Evolutionary conservation across 2,888 invertebrate species (phyloP).

Genomic region (Cataglyphis altisquamis): DNA sequence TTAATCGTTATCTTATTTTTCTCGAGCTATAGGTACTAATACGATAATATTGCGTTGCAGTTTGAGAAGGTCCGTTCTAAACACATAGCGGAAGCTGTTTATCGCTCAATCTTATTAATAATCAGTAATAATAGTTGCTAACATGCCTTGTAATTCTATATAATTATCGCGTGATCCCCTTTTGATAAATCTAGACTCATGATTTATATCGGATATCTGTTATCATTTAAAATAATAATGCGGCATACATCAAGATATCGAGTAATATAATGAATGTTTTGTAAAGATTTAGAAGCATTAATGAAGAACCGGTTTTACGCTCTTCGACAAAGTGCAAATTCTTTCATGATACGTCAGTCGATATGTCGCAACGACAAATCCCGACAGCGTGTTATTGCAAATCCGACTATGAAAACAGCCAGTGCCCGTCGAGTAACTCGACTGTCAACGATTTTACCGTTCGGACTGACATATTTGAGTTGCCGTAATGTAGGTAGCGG

Average conservation of each 20-base stretch:
- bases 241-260: background rate
- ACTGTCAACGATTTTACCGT: slow-evolving; percentile 52
- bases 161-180: slow-evolving; percentile 35
- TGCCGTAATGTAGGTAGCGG: slow-evolving; percentile 49
- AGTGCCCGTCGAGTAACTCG: slow-evolving; percentile 29
- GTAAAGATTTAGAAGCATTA: slow-evolving; percentile 14
- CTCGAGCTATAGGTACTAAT: background rate
- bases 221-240: background rate
- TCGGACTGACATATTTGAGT: slow-evolving; percentile 51
- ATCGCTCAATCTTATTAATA: slow-evolving; percentile 18
- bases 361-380: slow-evolving; percentile 18
- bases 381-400: slow-evolving; percentile 42
- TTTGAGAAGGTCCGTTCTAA: slow-evolving; percentile 17
- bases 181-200: background rate
- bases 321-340: slow-evolving; percentile 19
- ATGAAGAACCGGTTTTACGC: background rate
- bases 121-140: background rate
- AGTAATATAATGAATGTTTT: background rate
- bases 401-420: slow-evolving; percentile 42
- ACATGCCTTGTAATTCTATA: slow-evolving; percentile 21
- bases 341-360: slow-evolving; percentile 12
- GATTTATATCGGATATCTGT: background rate
- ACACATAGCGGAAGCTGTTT: background rate
- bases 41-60: background rate
- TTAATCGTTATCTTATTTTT: slow-evolving; percentile 26